These are phyloP conservation scores for Malurus splendens DNA, from an alignment of 2,797 vertebrate genomes.

Conservation along the genomic window DNA sequence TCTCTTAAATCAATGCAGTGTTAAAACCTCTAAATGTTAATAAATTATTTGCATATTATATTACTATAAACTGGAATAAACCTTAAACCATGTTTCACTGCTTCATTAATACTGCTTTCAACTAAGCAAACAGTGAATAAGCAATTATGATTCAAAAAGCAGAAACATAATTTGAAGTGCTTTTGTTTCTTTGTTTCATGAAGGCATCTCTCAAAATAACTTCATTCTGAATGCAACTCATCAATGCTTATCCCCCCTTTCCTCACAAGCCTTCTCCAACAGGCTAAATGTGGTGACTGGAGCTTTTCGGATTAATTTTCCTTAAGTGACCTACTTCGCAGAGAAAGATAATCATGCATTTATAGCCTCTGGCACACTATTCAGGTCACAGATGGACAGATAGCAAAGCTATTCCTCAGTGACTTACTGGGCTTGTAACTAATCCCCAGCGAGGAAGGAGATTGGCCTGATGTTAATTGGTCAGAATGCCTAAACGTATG, in stretches of 20 bases:
- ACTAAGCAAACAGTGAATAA: not conserved
- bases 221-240: not conserved
- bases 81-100: not conserved
- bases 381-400: slow-evolving; percentile 58
- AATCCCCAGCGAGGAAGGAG: slow-evolving; percentile 16
- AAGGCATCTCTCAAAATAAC: not conserved
- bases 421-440: slow-evolving; percentile 52
- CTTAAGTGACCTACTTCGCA: slow-evolving; percentile 60
- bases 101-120: not conserved
- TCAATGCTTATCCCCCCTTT: not conserved
- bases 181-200: slow-evolving; percentile 26
- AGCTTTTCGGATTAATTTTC: slow-evolving; percentile 64
- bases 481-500: slow-evolving; percentile 15
- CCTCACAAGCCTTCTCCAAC: not conserved
- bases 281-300: slow-evolving; percentile 35
- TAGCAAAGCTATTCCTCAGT: slow-evolving; percentile 52
- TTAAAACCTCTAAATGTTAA: not conserved
- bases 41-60: not conserved
- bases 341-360: slow-evolving; percentile 54
- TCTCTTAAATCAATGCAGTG: not conserved
- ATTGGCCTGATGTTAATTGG: slow-evolving; percentile 24
- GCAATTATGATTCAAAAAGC: not conserved
- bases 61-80: not conserved
- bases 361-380: slow-evolving; percentile 61
- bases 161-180: not conserved